phyloP scores from a whole-genome alignment of 2,113 vertebrate genomes.

The Pseudopipra pipra region DNA sequence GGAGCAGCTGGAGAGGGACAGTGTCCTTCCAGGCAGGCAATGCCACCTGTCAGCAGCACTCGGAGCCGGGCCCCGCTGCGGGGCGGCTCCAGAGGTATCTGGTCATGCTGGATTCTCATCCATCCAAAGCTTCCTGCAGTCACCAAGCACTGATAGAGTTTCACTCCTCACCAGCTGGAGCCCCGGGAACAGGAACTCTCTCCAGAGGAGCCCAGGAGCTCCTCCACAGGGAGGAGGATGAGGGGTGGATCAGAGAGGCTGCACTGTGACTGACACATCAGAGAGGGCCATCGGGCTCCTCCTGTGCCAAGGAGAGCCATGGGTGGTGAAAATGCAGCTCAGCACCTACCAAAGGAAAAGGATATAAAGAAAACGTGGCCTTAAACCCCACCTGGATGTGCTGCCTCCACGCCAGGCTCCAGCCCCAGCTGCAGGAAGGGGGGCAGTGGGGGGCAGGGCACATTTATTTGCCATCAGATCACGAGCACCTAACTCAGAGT shows the following conservation, averaged over 20 bases:
- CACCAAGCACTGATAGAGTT: not conserved
- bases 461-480: not conserved
- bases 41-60: not conserved
- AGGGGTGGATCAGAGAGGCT: not conserved
- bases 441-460: not conserved
- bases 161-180: not conserved
- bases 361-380: not conserved
- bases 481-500: not conserved
- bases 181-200: not conserved
- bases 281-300: accelerated
- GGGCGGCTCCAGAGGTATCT: not conserved
- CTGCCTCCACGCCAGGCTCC: not conserved
- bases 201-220: not conserved
- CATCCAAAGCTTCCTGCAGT: not conserved
- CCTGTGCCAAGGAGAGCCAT: accelerated
- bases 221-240: not conserved
- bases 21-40: not conserved
- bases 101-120: not conserved
- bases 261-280: accelerated
- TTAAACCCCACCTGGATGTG: not conserved
- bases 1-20: not conserved
- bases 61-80: not conserved
- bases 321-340: not conserved
- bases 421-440: not conserved
- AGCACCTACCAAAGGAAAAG: not conserved